These are phyloP conservation scores for Ormyrus rosae DNA, from an alignment of 2,888 invertebrate species.

Conservation along the genomic window DNA sequence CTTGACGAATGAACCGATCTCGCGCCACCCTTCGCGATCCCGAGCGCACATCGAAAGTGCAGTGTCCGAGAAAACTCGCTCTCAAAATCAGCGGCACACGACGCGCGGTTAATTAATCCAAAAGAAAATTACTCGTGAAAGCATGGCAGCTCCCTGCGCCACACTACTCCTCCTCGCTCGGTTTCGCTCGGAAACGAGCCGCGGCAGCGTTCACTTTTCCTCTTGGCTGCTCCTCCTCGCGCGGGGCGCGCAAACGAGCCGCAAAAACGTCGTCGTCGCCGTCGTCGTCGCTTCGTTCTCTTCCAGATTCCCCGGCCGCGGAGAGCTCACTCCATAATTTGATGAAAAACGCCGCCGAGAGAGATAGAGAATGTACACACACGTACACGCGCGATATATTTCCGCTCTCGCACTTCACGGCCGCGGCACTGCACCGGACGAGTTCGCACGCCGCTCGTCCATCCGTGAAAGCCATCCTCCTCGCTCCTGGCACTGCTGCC, in stretches of 20 bases:
- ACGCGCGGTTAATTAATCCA: neutral
- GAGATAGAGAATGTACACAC: conserved; percentile 5
- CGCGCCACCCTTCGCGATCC: no score
- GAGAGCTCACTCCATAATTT: neutral
- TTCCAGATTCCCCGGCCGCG: neutral
- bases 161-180: neutral
- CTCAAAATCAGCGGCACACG: neutral
- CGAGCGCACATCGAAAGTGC: conserved; percentile 1
- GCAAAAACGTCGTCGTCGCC: neutral
- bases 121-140: neutral
- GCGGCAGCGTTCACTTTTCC: neutral
- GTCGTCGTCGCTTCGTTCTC: neutral
- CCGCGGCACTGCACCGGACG: neutral
- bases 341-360: neutral
- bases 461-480: conserved; percentile 34
- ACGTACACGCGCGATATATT: conserved; percentile 36
- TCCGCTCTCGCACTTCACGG: conserved; percentile 41
- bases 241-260: conserved; percentile 1
- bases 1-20: no score
- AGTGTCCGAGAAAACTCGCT: neutral
- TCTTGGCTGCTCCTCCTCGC: neutral
- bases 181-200: conserved; percentile 31
- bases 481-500: neutral
- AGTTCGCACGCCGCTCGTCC: conserved; percentile 51
- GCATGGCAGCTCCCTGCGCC: no score